These are phyloP conservation scores for Rhagonycha lutea DNA, from an alignment of 2,888 invertebrate genomes.

Conservation along the genomic window DNA sequence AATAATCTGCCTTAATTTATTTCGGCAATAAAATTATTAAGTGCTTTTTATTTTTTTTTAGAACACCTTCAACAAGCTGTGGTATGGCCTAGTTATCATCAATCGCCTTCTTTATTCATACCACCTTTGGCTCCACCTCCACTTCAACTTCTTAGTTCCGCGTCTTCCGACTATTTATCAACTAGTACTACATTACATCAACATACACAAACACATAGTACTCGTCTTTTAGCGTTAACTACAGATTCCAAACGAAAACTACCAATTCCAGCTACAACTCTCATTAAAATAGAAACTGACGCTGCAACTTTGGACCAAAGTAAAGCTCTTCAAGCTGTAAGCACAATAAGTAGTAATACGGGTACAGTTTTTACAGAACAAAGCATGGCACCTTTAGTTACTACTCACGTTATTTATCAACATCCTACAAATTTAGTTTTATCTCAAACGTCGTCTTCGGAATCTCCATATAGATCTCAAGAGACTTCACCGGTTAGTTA, in stretches of 20 bases:
- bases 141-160: conserved; percentile 62
- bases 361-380: conserved; percentile 57
- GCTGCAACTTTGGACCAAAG: conserved; percentile 56
- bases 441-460: conserved; percentile 46
- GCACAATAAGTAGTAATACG: conserved; percentile 48
- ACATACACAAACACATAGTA: conserved; percentile 71
- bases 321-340: conserved; percentile 53
- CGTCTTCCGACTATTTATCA: conserved; percentile 60
- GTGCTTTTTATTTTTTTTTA: conserved; percentile 41
- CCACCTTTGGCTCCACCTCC: conserved; percentile 69
- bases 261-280: conserved; percentile 55
- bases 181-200: conserved; percentile 67
- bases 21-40: neutral
- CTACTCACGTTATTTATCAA: conserved; percentile 63
- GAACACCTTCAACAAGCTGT: conserved; percentile 74
- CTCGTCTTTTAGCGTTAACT: conserved; percentile 68
- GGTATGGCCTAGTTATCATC: conserved; percentile 73
- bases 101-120: conserved; percentile 56
- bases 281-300: conserved; percentile 71
- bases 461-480: conserved; percentile 53
- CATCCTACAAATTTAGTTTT: conserved; percentile 53
- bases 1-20: neutral
- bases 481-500: conserved; percentile 59
- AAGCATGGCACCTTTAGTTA: conserved; percentile 58
- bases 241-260: conserved; percentile 58